Evolutionary conservation across 37 sponge, comb jelly and placozoan species (phyloP), one percentile per base, ranked within the genome.

Genomic region (Halichondria panicea): DNA sequence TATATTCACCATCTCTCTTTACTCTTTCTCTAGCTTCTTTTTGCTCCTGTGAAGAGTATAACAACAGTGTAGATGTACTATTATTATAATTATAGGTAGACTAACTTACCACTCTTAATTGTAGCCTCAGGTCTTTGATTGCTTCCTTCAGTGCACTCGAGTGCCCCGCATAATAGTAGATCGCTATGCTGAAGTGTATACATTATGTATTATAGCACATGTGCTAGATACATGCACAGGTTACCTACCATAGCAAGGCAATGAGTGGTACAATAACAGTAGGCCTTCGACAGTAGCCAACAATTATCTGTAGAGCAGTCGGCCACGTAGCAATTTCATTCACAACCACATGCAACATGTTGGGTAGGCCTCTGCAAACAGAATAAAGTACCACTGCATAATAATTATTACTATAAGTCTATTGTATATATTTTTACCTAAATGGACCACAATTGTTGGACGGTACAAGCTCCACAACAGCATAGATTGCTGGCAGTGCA

Each of bases 361-460:
- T 81, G 21, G 58, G 21, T 3, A 85, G 86, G 11, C 86, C 82
- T 68, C 91, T 90, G 68, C n/a, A 71, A 34, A n/a, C n/a, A n/a
- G n/a, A n/a, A n/a, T n/a, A n/a, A n/a, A n/a, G n/a, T n/a, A n/a
- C n/a, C n/a, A n/a, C n/a, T n/a, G n/a, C n/a, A n/a, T n/a, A n/a
- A n/a, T n/a, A n/a, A n/a, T n/a, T n/a, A n/a, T n/a, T n/a, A n/a
- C n/a, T n/a, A n/a, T n/a, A n/a, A n/a, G n/a, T n/a, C n/a, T n/a
- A n/a, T n/a, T n/a, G n/a, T n/a, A n/a, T n/a, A n/a, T n/a, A n/a
- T n/a, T n/a, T n/a, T n/a, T 39, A 90, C 91, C 91, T 91, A 74
- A 86, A 91, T 40, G 91, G 91, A 21, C 91, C 91, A 73, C 91
- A 91, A n/a, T 31, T 55, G 32, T 0, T 21, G 24, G 91, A 91